phyloP scores from a whole-genome alignment of 2,797 vertebrate genomes.

The Emys orbicularis region DNA sequence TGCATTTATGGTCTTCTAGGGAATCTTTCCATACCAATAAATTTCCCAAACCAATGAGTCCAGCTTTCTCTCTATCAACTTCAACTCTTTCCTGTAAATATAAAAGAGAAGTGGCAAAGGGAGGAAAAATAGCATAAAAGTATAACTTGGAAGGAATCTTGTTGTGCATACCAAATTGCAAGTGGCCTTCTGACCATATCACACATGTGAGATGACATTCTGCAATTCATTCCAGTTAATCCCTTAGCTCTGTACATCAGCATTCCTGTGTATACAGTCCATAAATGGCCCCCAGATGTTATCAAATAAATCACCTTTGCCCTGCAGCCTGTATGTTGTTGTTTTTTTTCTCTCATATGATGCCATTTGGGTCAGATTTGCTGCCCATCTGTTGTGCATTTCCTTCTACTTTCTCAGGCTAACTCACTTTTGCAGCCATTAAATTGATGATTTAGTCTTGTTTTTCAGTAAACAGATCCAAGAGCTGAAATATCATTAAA shows the following conservation, averaged over 20 bases:
- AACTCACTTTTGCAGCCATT: background rate
- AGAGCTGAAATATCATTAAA: conserved; percentile 2
- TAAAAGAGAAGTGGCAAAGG: background rate
- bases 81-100: background rate
- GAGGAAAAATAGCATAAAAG: background rate
- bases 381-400: rapidly evolving
- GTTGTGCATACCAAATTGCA: background rate
- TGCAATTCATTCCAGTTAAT: background rate
- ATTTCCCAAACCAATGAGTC: background rate
- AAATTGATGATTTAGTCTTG: background rate
- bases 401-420: background rate
- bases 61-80: background rate
- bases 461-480: background rate
- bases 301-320: conserved; percentile 49
- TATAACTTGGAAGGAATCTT: background rate
- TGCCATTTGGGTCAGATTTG: background rate
- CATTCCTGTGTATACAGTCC: background rate
- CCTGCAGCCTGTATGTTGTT: background rate
- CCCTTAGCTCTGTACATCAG: conserved; percentile 6
- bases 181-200: background rate
- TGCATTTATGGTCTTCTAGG: background rate
- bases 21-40: background rate
- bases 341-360: background rate
- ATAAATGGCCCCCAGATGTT: conserved; percentile 26
- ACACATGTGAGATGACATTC: background rate